A percentile compares a stretch with the other conserved stretches of the same genome.
Evolutionary conservation across 2,888 invertebrate species (phyloP).

Genomic region (Lysandra bellargus): DNA sequence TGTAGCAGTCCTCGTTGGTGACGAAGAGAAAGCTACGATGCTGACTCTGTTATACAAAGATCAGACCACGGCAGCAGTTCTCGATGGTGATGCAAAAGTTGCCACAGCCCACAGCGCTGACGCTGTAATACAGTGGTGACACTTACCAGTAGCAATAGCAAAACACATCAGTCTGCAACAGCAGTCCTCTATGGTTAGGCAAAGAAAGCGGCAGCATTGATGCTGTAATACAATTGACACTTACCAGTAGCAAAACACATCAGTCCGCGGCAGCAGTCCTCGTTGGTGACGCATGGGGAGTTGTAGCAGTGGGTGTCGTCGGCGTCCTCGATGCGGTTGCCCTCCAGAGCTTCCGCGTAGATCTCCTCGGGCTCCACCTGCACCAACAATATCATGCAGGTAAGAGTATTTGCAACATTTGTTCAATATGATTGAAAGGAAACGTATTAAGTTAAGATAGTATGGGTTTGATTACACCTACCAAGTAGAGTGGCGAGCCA

Average conservation of each 20-base stretch:
- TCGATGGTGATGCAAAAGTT: constrained; percentile 85
- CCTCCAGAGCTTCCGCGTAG: constrained; percentile 68
- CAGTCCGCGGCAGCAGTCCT: constrained; percentile 91
- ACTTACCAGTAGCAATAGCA: constrained; percentile 76
- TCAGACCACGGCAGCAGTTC: constrained; percentile 90
- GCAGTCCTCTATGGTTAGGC: constrained; percentile 76
- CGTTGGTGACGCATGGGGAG: constrained; percentile 87
- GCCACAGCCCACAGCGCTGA: constrained; percentile 65
- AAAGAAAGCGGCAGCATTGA: constrained; percentile 64
- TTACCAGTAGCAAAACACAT: constrained; percentile 83
- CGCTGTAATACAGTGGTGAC: not conserved
- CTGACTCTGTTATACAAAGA: constrained; percentile 60
- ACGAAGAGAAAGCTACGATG: constrained; percentile 68
- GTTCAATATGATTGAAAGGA: too few species aligned
- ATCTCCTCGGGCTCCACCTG: constrained; percentile 68
- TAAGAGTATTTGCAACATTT: too few species aligned
- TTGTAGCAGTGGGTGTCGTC: constrained; percentile 87
- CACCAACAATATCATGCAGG: not conserved
- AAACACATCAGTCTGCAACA: constrained; percentile 89
- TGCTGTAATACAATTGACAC: constrained; percentile 45
- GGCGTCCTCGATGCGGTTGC: constrained; percentile 77
- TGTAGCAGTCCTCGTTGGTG: constrained; percentile 91
- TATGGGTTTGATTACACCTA: too few species aligned
- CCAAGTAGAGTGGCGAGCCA: too few species aligned
- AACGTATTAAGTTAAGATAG: too few species aligned